Percentiles rank a stretch among this genome's conserved stretches.
phyloP scores from a whole-genome alignment of 2,888 invertebrate genomes.

The Nemapogon koenigi region DNA sequence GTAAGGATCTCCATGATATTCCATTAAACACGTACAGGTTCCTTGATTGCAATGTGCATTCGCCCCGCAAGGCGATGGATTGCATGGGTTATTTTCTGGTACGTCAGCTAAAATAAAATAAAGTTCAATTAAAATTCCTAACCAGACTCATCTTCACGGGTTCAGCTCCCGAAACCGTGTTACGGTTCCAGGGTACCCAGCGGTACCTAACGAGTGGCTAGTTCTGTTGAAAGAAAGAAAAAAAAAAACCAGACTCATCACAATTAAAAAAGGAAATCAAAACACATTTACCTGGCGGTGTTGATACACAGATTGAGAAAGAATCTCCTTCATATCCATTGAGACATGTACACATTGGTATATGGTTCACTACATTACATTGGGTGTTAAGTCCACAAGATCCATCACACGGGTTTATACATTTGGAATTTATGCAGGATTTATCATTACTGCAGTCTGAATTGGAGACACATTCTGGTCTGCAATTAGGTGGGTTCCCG shows the following conservation, averaged over 20 bases:
- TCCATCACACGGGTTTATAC: constrained; percentile 79
- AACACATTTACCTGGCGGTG: constrained; percentile 50
- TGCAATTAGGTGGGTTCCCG: constrained; percentile 77
- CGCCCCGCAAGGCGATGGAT: constrained; percentile 79
- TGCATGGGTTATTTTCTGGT: constrained; percentile 69
- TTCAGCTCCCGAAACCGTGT: too few relatives aligned
- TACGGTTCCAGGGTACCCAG: too few relatives aligned
- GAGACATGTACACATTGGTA: constrained; percentile 74
- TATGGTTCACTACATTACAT: constrained; percentile 78
- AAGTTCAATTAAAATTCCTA: constrained; percentile 25
- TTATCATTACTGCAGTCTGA: constrained; percentile 75
- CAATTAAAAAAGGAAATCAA: too few relatives aligned
- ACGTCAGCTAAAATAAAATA: constrained; percentile 29
- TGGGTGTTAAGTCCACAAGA: constrained; percentile 76
- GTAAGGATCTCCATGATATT: constrained; percentile 81
- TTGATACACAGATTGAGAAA: constrained; percentile 70
- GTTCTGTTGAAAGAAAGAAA: too few relatives aligned
- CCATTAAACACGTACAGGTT: constrained; percentile 75
- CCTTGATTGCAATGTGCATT: constrained; percentile 78
- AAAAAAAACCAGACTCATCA: too few relatives aligned
- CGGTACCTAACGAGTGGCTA: too few relatives aligned
- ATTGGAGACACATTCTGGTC: constrained; percentile 76
- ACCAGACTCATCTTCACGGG: too few relatives aligned
- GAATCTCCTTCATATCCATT: constrained; percentile 75
- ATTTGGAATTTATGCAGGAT: constrained; percentile 80